A percentile compares a stretch with the other conserved stretches of the same genome.
Evolutionary conservation across 2,797 vertebrate species (phyloP).

Genomic region (Oophaga sylvatica): DNA sequence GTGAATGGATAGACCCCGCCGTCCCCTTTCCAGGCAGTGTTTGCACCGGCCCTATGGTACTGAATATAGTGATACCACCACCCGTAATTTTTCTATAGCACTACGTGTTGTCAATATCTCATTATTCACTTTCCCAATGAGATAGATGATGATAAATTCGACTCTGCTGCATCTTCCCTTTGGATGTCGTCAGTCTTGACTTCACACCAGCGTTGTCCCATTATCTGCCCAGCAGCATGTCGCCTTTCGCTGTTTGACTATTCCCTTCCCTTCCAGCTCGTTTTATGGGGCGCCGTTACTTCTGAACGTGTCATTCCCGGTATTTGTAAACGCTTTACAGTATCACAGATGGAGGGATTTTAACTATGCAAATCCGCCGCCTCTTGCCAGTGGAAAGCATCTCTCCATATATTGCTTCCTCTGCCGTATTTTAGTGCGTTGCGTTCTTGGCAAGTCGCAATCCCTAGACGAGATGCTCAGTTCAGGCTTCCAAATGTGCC

Average conservation of each 20-base stretch:
- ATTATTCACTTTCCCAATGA: not conserved
- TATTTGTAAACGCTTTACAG: not conserved
- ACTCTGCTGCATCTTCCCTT: not conserved
- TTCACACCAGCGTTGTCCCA: not conserved
- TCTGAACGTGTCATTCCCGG: not conserved
- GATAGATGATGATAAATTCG: not conserved
- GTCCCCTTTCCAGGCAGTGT: too few species aligned
- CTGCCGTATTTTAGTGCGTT: not conserved
- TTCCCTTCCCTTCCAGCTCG: not conserved
- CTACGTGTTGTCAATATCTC: too few species aligned
- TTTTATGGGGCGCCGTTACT: not conserved
- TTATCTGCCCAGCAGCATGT: not conserved
- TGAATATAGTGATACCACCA: not conserved
- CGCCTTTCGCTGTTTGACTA: not conserved
- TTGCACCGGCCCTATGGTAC: too few species aligned
- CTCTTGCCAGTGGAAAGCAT: not conserved
- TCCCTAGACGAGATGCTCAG: not conserved
- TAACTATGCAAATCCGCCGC: slow-evolving; percentile 29
- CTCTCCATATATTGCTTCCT: not conserved
- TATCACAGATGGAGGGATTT: slow-evolving; percentile 38
- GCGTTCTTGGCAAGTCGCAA: slow-evolving; percentile 22
- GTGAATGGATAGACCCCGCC: too few species aligned
- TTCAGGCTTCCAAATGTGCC: slow-evolving; percentile 33
- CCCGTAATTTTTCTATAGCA: too few species aligned
- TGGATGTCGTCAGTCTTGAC: not conserved